Base-by-base conservation (phyloP, 2,113 vertebrate genomes). In the Dendropsophus ebraccatus region DNA sequence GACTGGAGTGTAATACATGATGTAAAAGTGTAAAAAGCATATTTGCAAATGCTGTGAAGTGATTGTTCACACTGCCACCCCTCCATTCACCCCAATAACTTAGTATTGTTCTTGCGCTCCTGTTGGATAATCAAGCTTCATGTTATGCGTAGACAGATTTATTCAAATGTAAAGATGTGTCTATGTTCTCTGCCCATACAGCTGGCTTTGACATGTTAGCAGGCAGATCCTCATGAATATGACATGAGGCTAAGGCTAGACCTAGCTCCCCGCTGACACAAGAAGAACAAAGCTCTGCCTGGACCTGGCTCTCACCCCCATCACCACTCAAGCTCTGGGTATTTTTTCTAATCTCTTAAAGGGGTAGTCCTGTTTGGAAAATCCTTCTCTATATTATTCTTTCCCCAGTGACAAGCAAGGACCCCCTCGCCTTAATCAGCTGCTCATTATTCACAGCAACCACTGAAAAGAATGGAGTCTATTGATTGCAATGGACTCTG, bases 211-310 rank as follows among this genome's bases (percentile, higher is more conserved):
- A 75, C 58, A 76, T 65, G 56, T 74, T 72, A 67, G 37, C 45
- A n/a, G 35, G 60, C 72, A 76, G 73, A 50, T 49, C 21, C 83
- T 67, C 45, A 77, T 84, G 73, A 84, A 84, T 84, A 84, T 76
- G 56, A 45, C 83, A 84, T 77, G 83, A 84, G 83, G 30, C 4
- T 65, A 37, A 19, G 5, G 50, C 30, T 17, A 49, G 50, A 30
- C 28, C 32, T 67, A n/a, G 19, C 49, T 83, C 54, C 25, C 41
- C 41, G 41, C 41, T 25, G 41, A 69, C 74, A 84, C n/a, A 25
- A n/a, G n/a, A 65, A 7, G n/a, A 41, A 79, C 76, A 47, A 65
- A 62, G 52, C 35, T 7, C 32, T 28, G 11, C 65, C 32, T 28
- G 11, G 65, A 82, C 65, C 50, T n/a, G 28, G 49, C 28, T 67